These are phyloP conservation scores for Drosophila mayaguana DNA, from an alignment of 2,888 invertebrate species.

Conservation along the genomic window DNA sequence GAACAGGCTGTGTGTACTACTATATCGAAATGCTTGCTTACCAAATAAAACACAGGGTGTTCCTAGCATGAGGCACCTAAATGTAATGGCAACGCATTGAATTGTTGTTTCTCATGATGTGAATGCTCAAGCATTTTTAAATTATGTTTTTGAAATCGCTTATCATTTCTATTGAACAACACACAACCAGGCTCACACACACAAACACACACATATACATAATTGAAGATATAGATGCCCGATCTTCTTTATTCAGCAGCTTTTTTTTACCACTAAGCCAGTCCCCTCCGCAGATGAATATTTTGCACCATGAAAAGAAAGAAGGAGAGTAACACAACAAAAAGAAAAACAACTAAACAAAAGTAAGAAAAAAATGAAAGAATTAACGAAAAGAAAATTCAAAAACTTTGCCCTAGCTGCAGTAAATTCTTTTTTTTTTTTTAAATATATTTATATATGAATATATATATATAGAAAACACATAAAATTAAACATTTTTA, in stretches of 20 bases:
- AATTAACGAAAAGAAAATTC: constrained; percentile 30
- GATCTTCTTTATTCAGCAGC: constrained; percentile 4
- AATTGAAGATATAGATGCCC: constrained; percentile 9
- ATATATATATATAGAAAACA: constrained; percentile 57
- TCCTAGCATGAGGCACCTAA: constrained; percentile 2
- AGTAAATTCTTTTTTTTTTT: constrained; percentile 62
- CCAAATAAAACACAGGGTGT: constrained; percentile 18
- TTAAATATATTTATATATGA: constrained; percentile 3
- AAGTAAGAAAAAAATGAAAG: constrained; percentile 1
- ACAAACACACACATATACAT: not conserved
- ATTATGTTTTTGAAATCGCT: not conserved
- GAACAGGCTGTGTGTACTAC: constrained; percentile 11
- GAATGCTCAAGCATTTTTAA: not conserved
- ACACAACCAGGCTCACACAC: not conserved
- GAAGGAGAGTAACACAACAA: constrained; percentile 17
- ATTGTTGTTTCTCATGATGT: constrained; percentile 14
- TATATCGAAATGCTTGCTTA: constrained; percentile 11
- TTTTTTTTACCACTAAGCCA: constrained; percentile 15
- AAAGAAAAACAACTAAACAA: constrained; percentile 19
- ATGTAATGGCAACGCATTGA: constrained; percentile 18
- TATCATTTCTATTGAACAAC: constrained; percentile 10
- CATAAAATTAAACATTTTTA: constrained; percentile 64
- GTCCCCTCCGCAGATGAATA: constrained; percentile 8
- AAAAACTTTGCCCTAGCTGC: constrained; percentile 44
- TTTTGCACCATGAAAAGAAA: constrained; percentile 5